phyloP scores from a whole-genome alignment of 1,140 invertebrate species.

The Antheraea mylitta region DNA sequence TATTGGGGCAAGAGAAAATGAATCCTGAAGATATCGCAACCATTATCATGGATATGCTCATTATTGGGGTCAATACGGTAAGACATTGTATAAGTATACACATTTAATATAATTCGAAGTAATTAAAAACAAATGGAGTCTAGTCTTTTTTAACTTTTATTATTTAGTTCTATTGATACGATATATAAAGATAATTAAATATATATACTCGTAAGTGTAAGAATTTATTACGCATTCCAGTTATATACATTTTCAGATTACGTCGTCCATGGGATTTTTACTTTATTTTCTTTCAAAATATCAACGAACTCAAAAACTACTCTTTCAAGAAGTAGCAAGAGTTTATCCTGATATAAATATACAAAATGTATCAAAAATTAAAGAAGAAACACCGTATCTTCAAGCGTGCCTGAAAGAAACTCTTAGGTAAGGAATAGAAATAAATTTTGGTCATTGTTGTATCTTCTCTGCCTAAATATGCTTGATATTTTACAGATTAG shows the following conservation, averaged over 20 bases:
- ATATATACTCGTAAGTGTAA: too few relatives aligned
- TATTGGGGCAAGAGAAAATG: conserved; percentile 78
- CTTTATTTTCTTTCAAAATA: conserved; percentile 73
- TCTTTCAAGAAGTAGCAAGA: conserved; percentile 79
- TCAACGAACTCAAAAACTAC: conserved; percentile 67
- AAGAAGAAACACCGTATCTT: conserved; percentile 69
- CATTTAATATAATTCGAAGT: too few relatives aligned
- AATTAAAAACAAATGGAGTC: too few relatives aligned
- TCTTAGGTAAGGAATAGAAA: conserved; percentile 45
- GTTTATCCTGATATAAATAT: conserved; percentile 56
- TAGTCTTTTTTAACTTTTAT: too few relatives aligned
- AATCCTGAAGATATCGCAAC: conserved; percentile 81
- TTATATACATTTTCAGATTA: conserved; percentile 43
- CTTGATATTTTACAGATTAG: conserved; percentile 67
- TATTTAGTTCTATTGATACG: too few relatives aligned
- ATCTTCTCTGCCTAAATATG: neutral
- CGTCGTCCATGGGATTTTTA: conserved; percentile 63
- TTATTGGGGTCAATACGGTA: conserved; percentile 82
- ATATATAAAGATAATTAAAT: too few relatives aligned
- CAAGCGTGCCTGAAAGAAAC: conserved; percentile 79
- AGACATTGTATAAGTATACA: conserved; percentile 10
- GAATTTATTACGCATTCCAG: too few relatives aligned
- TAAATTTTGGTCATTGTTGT: neutral
- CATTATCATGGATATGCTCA: conserved; percentile 82
- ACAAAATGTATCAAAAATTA: conserved; percentile 53